These are phyloP conservation scores for Drosophila nigricruria DNA, from an alignment of 2,888 invertebrate genomes.

Conservation along the genomic window DNA sequence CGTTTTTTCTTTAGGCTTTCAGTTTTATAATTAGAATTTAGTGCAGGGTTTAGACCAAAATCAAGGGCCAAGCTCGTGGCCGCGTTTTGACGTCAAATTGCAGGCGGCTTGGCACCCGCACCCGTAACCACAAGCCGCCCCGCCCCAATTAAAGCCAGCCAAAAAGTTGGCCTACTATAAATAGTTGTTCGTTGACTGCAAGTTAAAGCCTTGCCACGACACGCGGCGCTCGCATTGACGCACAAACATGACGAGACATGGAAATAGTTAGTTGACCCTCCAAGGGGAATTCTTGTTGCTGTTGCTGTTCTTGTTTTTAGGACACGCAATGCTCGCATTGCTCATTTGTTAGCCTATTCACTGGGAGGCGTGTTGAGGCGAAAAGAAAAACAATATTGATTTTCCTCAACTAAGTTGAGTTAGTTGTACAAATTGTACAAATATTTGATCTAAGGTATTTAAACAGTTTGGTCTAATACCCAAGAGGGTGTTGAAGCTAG, in stretches of 20 bases:
- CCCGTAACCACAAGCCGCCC: neutral
- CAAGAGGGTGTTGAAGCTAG: neutral
- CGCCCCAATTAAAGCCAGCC: slow-evolving; percentile 12
- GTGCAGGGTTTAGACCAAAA: slow-evolving; percentile 33
- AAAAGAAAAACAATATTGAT: slow-evolving; percentile 37
- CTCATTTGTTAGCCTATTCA: slow-evolving; percentile 17
- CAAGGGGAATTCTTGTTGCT: slow-evolving; percentile 2
- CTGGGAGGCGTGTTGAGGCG: slow-evolving; percentile 15
- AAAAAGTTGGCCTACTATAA: slow-evolving; percentile 32
- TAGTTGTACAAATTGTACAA: neutral
- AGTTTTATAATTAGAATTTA: slow-evolving; percentile 56
- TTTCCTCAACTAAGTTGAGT: slow-evolving; percentile 12
- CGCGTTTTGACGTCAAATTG: slow-evolving; percentile 58
- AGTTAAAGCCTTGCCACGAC: slow-evolving; percentile 41
- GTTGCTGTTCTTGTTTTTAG: slow-evolving; percentile 1
- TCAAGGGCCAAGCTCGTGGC: slow-evolving; percentile 26
- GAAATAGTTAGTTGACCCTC: slow-evolving; percentile 33
- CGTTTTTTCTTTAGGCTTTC: slow-evolving; percentile 3
- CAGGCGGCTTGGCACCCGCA: slow-evolving; percentile 43
- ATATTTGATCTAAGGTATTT: slow-evolving; percentile 5
- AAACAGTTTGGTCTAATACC: neutral
- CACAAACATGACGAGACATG: slow-evolving; percentile 34
- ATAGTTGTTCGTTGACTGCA: slow-evolving; percentile 28
- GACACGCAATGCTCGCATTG: slow-evolving; percentile 50
- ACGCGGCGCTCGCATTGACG: slow-evolving; percentile 42